Evolutionary conservation across 1,140 invertebrate genomes (phyloP), one percentile per base, ranked within the genome.

Genomic region (Pogonus chalceus): DNA sequence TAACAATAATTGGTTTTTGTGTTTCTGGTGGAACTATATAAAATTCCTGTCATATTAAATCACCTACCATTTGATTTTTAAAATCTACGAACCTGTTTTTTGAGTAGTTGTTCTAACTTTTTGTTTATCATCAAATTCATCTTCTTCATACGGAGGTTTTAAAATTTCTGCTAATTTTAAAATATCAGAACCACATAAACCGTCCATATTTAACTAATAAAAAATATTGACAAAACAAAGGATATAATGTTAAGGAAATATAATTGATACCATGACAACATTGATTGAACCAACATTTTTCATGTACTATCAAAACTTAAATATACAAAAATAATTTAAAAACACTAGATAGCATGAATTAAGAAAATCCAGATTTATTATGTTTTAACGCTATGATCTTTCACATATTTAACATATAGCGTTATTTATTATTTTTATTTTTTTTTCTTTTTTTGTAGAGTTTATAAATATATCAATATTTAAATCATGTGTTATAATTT

Each of bases 391-490:
- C n/a, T n/a, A 31, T 31, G 14, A 14, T 31, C 14, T 7, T 14
- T 4, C 26, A 31, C 4, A 31, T 31, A 31, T 31, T 31, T 31
- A 14, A 7, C 14, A 14, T 31, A 7, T 7, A 14, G 4, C 26
- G 26, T 7, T 31, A 31, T 31, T 31, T 31, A 31, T 7, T 31
- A 31, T 12, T 9, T 43, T 43, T 9, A 3, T 12, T 43, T 43
- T 43, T 43, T 43, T 12, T 43, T 43, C 18, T 12, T 43, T 43
- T 43, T 43, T 43, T 43, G 26, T 31, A 31, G 26, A 31, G 4
- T 31, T 56, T 51, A 56, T 56, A 56, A 56, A 56, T 56, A 56
- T 56, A 56, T 52, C 51, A 56, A 56, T 56, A 56, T 56, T 52
- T 56, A 56, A 50, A 49, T 51, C 51, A 49, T 49, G 26, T 56